A percentile compares a stretch with the other conserved stretches of the same genome.
These are phyloP conservation scores for Leucoraja erinaceus DNA, from an alignment of 2,113 vertebrate species.

Conservation along the genomic window DNA sequence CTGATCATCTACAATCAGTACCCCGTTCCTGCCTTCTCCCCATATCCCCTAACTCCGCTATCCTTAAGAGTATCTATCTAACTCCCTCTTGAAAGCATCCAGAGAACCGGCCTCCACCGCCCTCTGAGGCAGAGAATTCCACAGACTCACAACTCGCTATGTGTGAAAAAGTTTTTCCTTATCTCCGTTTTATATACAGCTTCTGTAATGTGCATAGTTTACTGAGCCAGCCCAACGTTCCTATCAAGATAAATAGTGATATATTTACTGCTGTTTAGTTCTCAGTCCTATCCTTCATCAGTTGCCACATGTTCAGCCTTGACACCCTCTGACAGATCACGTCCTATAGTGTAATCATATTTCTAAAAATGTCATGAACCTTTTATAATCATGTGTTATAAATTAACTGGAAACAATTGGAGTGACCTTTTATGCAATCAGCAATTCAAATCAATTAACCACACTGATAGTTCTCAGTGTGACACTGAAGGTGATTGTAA, in stretches of 20 bases:
- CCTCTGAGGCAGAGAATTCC: too few species aligned
- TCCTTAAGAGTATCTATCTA: too few species aligned
- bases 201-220: background rate
- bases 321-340: background rate
- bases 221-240: background rate
- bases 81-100: too few species aligned
- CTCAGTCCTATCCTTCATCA: background rate
- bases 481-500: background rate
- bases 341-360: background rate
- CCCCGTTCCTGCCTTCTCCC: too few species aligned
- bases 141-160: too few species aligned
- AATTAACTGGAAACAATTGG: background rate
- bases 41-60: too few species aligned
- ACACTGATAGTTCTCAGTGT: background rate
- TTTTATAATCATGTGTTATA: background rate
- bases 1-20: too few species aligned
- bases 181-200: background rate
- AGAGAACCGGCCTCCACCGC: too few species aligned
- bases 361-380: background rate
- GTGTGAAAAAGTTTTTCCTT: too few species aligned
- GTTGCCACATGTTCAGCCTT: background rate
- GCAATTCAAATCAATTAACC: constrained; percentile 14
- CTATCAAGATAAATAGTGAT: background rate
- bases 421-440: background rate
- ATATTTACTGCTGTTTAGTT: background rate